phyloP scores from a whole-genome alignment of 2,113 vertebrate genomes.

The Phaetusa simplex region DNA sequence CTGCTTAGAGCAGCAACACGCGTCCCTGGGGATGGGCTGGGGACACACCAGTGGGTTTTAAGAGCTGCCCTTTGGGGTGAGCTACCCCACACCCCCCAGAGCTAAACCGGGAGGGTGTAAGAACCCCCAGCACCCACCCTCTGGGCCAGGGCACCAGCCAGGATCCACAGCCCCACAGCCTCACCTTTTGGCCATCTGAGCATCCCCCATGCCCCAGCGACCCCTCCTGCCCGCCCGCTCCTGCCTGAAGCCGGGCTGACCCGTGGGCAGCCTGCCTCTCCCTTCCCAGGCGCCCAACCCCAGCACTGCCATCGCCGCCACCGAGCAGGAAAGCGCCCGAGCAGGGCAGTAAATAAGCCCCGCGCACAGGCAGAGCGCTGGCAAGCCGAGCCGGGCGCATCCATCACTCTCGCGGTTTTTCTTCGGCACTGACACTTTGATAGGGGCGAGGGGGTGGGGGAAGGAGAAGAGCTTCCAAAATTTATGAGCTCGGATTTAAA shows the following conservation, averaged over 20 bases:
- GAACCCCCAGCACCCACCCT: background rate
- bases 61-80: background rate
- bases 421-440: constrained; percentile 45
- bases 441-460: constrained; percentile 42
- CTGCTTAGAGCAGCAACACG: background rate
- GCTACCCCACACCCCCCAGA: background rate
- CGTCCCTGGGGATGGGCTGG: background rate
- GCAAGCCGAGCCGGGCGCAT: background rate
- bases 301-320: background rate
- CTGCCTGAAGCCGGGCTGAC: background rate
- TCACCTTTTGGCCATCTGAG: background rate
- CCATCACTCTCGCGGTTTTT: constrained; percentile 5
- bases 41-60: background rate
- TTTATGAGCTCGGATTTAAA: constrained; percentile 63
- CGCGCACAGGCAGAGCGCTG: background rate
- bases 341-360: constrained; percentile 3
- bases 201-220: accelerated
- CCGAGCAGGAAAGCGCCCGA: background rate
- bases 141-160: background rate
- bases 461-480: constrained; percentile 56
- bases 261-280: background rate
- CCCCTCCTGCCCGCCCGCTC: background rate
- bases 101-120: background rate
- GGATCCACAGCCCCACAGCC: background rate
- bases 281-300: background rate